Evolutionary conservation across 2,797 vertebrate genomes (phyloP).

Genomic region (Sebastes hubbsi): DNA sequence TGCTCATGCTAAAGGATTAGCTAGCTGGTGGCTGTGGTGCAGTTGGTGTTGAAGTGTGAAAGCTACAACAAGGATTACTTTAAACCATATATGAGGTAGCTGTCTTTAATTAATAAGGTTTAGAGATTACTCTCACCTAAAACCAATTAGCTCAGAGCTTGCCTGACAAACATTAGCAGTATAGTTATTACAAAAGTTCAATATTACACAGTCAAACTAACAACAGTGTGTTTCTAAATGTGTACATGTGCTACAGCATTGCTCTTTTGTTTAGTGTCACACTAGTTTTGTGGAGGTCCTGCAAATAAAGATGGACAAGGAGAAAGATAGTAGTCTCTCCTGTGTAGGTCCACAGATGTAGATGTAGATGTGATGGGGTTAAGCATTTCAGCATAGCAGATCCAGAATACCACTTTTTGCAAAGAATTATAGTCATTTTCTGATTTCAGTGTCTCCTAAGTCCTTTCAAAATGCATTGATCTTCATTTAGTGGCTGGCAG

Average conservation of each 20-base stretch:
- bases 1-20: slow-evolving; percentile 23
- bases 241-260: too few relatives aligned
- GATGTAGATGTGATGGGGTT: not conserved
- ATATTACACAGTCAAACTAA: too few relatives aligned
- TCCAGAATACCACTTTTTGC: not conserved
- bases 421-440: not conserved
- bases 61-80: not conserved
- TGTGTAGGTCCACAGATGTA: not conserved
- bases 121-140: not conserved
- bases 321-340: too few relatives aligned
- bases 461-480: not conserved
- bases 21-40: not conserved
- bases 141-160: not conserved
- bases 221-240: too few relatives aligned
- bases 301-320: not conserved
- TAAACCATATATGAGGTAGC: too few relatives aligned
- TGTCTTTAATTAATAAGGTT: not conserved
- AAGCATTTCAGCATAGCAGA: too few relatives aligned
- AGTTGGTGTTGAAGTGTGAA: not conserved
- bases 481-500: not conserved
- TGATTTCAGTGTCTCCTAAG: not conserved
- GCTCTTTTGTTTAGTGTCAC: not conserved
- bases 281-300: not conserved
- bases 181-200: too few relatives aligned
- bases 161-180: too few relatives aligned